Percentiles rank a stretch among this genome's conserved stretches.
These are phyloP conservation scores for Sphaerodactylus townsendi DNA, from an alignment of 2,113 vertebrate species.

Conservation along the genomic window DNA sequence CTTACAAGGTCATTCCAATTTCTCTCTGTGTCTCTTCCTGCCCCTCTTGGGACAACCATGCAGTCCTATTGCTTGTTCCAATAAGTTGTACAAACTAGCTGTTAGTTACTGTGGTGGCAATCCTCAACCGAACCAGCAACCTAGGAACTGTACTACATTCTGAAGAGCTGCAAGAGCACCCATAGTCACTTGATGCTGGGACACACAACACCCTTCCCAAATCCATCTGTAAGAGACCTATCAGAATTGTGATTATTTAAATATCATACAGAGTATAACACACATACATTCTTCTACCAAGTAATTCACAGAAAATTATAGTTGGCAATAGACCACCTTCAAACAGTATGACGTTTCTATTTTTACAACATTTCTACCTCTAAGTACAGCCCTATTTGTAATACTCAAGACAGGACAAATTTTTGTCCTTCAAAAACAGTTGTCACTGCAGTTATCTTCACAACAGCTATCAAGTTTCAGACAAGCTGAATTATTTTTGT, in stretches of 20 bases:
- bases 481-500: slow-evolving; percentile 75
- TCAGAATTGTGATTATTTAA: slow-evolving; percentile 52
- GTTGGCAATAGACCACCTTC: slow-evolving; percentile 54
- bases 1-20: slow-evolving; percentile 63
- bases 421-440: slow-evolving; percentile 79
- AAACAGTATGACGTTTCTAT: slow-evolving; percentile 48
- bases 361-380: slow-evolving; percentile 42
- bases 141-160: rapidly evolving
- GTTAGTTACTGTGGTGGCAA: slow-evolving; percentile 55
- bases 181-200: background rate
- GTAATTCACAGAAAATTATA: slow-evolving; percentile 64
- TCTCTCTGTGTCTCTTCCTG: slow-evolving; percentile 49
- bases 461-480: slow-evolving; percentile 76
- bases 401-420: slow-evolving; percentile 69
- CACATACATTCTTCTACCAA: slow-evolving; percentile 31
- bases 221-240: background rate
- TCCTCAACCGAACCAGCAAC: slow-evolving; percentile 25
- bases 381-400: slow-evolving; percentile 67
- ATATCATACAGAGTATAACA: slow-evolving; percentile 8
- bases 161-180: background rate
- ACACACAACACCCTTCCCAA: background rate
- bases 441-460: slow-evolving; percentile 73
- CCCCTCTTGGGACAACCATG: slow-evolving; percentile 56
- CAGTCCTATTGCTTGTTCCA: slow-evolving; percentile 51
- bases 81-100: slow-evolving; percentile 55